Percentiles rank a stretch among this genome's conserved stretches.
Evolutionary conservation across 2,888 invertebrate genomes (phyloP).

Genomic region (Athalia cordata): DNA sequence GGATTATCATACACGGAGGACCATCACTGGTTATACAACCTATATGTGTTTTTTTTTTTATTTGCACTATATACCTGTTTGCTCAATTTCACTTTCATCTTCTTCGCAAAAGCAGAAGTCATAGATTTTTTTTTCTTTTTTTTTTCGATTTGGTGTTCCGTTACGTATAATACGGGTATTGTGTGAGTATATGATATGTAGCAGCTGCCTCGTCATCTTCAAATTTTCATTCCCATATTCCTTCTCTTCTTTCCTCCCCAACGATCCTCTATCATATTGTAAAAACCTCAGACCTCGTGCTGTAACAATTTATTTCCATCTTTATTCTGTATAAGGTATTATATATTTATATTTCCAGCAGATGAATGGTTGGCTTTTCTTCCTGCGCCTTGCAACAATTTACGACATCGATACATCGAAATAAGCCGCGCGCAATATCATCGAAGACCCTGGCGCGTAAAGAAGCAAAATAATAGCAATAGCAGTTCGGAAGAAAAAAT

Average conservation of each 20-base stretch:
- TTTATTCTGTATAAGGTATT: no score
- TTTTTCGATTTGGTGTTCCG: no score
- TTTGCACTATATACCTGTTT: no score
- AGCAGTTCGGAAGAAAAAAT: no score
- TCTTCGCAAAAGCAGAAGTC: no score
- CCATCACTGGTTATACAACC: no score
- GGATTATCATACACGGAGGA: no score
- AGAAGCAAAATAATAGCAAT: no score
- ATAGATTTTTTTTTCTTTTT: no score
- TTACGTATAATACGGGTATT: neutral
- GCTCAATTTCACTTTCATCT: no score
- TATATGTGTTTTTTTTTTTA: no score
- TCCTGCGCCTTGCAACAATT: neutral
- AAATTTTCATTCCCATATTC: constrained; percentile 2
- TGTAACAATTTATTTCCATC: constrained; percentile 15
- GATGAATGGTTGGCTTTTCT: constrained; percentile 21
- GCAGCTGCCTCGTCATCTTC: neutral
- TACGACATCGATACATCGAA: constrained; percentile 2
- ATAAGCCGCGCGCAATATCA: neutral
- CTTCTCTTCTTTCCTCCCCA: neutral
- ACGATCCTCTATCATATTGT: neutral
- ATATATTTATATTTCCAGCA: constrained; percentile 9
- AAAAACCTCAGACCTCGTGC: constrained; percentile 8
- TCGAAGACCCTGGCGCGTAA: no score
- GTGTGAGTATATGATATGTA: neutral